Evolutionary conservation across 1,140 invertebrate genomes (phyloP).

Genomic region (Aphelinus certus): DNA sequence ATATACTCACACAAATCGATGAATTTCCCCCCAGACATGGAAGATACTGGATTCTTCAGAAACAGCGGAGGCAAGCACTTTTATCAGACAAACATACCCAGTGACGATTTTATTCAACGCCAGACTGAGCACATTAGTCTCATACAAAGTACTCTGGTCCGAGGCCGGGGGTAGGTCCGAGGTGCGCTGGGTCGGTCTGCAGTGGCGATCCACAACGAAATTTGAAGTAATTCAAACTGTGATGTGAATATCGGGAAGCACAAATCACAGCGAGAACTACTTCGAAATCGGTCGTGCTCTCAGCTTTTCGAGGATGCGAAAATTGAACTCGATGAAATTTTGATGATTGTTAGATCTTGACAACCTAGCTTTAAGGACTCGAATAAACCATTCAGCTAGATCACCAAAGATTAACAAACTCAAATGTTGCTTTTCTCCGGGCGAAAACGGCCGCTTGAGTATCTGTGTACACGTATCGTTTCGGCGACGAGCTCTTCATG

Average conservation of each 20-base stretch:
- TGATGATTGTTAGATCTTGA: slow-evolving; percentile 2
- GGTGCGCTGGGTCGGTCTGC: too few species aligned
- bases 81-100: slow-evolving; percentile 22
- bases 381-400: slow-evolving; percentile 6
- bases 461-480: not conserved
- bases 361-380: slow-evolving; percentile 28
- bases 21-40: too few species aligned
- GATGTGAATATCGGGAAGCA: not conserved
- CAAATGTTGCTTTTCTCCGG: not conserved
- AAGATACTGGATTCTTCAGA: not conserved
- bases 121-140: slow-evolving; percentile 14
- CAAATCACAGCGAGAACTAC: slow-evolving; percentile 14
- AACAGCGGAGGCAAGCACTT: not conserved
- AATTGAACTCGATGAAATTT: too few species aligned
- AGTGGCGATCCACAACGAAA: not conserved
- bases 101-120: slow-evolving; percentile 5
- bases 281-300: not conserved
- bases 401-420: slow-evolving; percentile 19
- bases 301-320: too few species aligned
- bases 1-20: too few species aligned
- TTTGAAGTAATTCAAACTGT: slow-evolving; percentile 26
- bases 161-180: not conserved
- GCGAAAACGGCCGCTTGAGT: not conserved
- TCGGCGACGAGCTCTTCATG: slow-evolving; percentile 1
- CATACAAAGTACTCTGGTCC: not conserved